These are phyloP conservation scores for Eueides isabella DNA, from an alignment of 1,140 invertebrate genomes.

Conservation along the genomic window DNA sequence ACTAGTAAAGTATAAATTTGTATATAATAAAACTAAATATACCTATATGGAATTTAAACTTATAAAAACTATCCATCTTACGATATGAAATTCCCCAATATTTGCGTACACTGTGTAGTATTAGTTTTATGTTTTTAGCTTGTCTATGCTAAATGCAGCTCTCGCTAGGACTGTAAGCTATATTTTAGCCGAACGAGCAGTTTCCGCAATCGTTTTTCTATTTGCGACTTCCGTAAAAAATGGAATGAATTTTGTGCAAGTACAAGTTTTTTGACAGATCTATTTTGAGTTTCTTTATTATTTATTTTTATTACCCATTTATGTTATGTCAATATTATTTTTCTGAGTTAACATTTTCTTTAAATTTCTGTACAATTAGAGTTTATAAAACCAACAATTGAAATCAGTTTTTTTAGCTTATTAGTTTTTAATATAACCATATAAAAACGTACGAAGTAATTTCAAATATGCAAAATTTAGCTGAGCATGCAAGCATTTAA, in stretches of 20 bases:
- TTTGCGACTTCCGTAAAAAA: background rate
- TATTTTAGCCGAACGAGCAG: slow-evolving; percentile 5
- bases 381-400: no score
- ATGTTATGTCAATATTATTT: no score
- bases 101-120: background rate
- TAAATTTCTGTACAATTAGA: no score
- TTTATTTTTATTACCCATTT: no score
- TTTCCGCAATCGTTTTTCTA: background rate
- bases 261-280: no score
- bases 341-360: no score
- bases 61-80: no score
- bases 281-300: no score
- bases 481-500: background rate
- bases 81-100: no score
- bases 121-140: background rate
- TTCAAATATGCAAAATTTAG: background rate
- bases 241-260: background rate
- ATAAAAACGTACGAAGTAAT: background rate
- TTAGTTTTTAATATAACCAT: background rate
- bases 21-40: no score
- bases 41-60: no score
- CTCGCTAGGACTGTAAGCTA: background rate
- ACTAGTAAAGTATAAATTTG: background rate
- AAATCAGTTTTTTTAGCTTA: no score
- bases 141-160: background rate